phyloP scores from a whole-genome alignment of 2,888 invertebrate genomes.

The Hedya salicella region DNA sequence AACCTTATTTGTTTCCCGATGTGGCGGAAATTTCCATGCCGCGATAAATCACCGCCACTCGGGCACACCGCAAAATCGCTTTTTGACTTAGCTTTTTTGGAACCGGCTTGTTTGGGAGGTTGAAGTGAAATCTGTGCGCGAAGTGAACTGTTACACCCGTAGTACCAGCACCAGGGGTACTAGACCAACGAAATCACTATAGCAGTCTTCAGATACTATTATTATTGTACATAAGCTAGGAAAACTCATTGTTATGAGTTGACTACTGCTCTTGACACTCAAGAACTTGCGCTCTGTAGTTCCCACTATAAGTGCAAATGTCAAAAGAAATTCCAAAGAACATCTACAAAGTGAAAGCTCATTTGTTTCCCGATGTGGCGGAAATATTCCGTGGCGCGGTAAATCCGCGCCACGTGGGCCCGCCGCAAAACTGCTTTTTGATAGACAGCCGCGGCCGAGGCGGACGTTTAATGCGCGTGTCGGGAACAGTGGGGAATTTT shows the following conservation, averaged over 20 bases:
- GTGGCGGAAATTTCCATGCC: slow-evolving; percentile 65
- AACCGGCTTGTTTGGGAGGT: no score
- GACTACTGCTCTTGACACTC: no score
- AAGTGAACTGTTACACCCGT: no score
- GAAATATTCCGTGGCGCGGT: slow-evolving; percentile 68
- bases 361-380: slow-evolving; percentile 58
- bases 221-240: no score
- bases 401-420: slow-evolving; percentile 73
- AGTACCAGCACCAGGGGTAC: no score
- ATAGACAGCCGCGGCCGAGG: slow-evolving; percentile 53
- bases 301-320: no score
- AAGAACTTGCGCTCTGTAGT: no score
- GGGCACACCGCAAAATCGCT: slow-evolving; percentile 75
- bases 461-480: slow-evolving; percentile 48
- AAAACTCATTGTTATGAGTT: no score
- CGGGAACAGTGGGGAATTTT: slow-evolving; percentile 68
- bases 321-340: not conserved
- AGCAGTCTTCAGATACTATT: no score
- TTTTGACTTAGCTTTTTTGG: no score
- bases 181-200: no score
- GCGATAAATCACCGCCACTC: slow-evolving; percentile 74
- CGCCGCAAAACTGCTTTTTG: slow-evolving; percentile 78
- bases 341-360: slow-evolving; percentile 10
- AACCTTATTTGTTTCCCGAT: slow-evolving; percentile 50
- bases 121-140: no score